Evolutionary conservation across 2,797 vertebrate species (phyloP), one percentile per base, ranked within the genome.

Genomic region (Etheostoma perlongum): DNA sequence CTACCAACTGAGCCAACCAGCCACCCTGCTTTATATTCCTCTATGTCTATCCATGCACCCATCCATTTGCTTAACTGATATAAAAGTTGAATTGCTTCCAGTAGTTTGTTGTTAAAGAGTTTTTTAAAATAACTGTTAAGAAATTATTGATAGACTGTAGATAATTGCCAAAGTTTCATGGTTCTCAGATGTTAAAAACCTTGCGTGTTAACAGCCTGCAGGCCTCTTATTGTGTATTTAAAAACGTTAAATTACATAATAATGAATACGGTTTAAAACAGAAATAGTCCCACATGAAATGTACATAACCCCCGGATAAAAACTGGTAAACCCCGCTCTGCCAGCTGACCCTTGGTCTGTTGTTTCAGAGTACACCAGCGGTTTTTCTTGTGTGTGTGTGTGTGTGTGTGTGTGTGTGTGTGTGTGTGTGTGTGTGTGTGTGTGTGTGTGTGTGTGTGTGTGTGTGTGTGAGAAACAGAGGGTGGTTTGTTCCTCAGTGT

Each of bases 321-420:
- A 54, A 25, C 9, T 60, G 54, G 1, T 42, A 66, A 40, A 16
- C 57, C 5, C 2, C 42, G 12, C 49, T 74, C 23, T 53, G 72
- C 74, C 82, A 76, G 73, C 68, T 87, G 85, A 90, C 87, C 89
- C 16, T 76, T 84, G 87, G 82, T 71, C 83, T 88, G 83, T 84
- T 89, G 78, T 77, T 75, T 42, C 78, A 83, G 49, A 68, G 76
- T 12, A 46, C 58, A 72, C 66, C 67, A 42, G 74, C 7, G 61
- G 70, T 77, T 80, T 80, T 25, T 27, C 46, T 63, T 10, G 33
- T 49, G 59, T 63, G 65, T 47, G 27, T 72, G 71, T 55, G 67
- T 72, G 74, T 69, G 72, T 62, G 67, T 61, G 67, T 61, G 72
- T 70, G 63, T 71, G 65, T 73, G 69, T 78, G 58, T 81, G 57